Evolutionary conservation across 2,888 invertebrate species (phyloP), one percentile per base, ranked within the genome.

Genomic region (Herminia tarsipennalis): DNA sequence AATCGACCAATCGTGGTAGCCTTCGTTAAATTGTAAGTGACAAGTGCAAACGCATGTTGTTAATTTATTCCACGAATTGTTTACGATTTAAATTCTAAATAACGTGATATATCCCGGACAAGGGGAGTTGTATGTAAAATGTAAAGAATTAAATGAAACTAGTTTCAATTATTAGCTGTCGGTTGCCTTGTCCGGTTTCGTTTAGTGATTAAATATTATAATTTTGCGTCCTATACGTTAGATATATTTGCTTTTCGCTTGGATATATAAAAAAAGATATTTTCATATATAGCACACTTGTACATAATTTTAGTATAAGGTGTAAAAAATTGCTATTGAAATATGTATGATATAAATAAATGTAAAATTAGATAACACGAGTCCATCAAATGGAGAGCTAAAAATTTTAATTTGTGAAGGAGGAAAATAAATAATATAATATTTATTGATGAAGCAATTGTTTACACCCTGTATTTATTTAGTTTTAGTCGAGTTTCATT

Each of bases 391-490:
- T 85, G 86, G 85, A 70, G 48, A 39, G 37, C 49, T 34, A 38
- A 65, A 51, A 43, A 36, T 48, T 29, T 44, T 51, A 35, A 47
- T 39, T 50, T 47, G 45, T 47, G 51, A 39, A 45, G 42, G 25
- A 36, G 46, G 46, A 48, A 56, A 30, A 24, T 29, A 20, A 33
- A 8, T 41, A 38, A 45, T 42, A 33, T 36, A 48, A 50, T 65
- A 57, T 66, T 67, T 64, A 58, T 55, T 47, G 20, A 51, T 41
- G 48, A 29, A 69, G 81, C 82, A 81, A 84, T 78, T 71, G 66
- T 83, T 83, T 80, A 80, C 83, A 81, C 79, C 81, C 70, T 81
- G 79, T 86, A 86, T 86, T 80, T 81, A 77, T 73, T 68, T 76
- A 70, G 69, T 61, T 71, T 66, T 59, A 73, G 59, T 66, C 63